Evolutionary conservation across 2,113 vertebrate species (phyloP).

Genomic region (Pomatostomus ruficeps): DNA sequence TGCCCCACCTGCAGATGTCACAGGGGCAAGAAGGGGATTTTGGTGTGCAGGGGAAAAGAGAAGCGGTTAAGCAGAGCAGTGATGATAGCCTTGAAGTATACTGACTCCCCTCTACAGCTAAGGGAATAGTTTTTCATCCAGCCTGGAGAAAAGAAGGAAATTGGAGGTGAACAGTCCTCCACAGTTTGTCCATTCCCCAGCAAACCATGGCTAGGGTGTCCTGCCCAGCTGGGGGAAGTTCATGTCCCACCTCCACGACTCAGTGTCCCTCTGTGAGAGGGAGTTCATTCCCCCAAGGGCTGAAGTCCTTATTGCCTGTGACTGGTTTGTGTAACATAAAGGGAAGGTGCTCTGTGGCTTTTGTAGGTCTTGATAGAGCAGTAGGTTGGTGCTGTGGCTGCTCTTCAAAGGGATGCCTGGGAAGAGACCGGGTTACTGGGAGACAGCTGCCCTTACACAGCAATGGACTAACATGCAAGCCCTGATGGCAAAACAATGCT

Average conservation of each 20-base stretch:
- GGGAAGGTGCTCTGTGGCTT: background rate
- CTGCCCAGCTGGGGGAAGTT: background rate
- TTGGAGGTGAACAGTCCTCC: background rate
- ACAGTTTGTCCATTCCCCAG: background rate
- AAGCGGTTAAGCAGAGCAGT: background rate
- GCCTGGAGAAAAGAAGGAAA: background rate
- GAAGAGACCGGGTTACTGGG: background rate
- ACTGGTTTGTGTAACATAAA: background rate
- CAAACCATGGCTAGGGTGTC: background rate
- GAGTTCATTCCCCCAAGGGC: background rate
- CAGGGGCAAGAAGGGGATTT: background rate
- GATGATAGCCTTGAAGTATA: background rate
- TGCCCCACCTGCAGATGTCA: background rate
- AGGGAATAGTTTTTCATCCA: background rate
- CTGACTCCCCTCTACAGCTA: background rate
- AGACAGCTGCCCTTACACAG: background rate
- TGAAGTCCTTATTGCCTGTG: background rate
- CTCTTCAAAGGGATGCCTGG: background rate
- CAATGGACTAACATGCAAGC: background rate
- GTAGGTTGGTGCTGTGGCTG: background rate
- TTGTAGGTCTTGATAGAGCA: fast-evolving
- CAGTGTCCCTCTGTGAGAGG: background rate
- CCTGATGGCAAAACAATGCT: background rate
- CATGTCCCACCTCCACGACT: background rate
- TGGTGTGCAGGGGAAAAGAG: background rate